A percentile compares a stretch with the other conserved stretches of the same genome.
These are phyloP conservation scores for Gymnarchus niloticus DNA, from an alignment of 2,113 vertebrate species.

Conservation along the genomic window DNA sequence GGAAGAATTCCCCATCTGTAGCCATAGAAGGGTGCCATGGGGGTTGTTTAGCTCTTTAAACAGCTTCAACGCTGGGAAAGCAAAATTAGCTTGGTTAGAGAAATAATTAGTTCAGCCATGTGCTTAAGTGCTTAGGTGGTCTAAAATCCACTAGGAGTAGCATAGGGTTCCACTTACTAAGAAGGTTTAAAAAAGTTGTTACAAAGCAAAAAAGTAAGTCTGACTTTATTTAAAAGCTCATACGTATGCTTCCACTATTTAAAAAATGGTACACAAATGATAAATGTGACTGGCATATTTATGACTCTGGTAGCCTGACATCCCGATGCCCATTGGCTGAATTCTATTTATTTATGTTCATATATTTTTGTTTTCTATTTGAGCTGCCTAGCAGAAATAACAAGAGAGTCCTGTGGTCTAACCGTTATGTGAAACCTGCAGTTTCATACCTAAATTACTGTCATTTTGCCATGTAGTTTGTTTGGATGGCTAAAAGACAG, in stretches of 20 bases:
- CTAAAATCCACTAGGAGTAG: background rate
- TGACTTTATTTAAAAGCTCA: background rate
- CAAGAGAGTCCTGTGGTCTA: background rate
- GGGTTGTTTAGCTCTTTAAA: background rate
- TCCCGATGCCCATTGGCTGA: background rate
- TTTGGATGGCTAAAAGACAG: background rate
- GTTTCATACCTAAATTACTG: background rate
- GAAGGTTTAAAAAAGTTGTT: background rate
- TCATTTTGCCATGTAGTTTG: background rate
- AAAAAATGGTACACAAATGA: background rate
- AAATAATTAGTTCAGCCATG: background rate
- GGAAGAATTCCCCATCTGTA: background rate
- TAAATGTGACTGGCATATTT: background rate
- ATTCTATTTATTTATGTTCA: background rate
- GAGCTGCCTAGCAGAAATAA: background rate
- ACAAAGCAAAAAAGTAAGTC: slow-evolving; percentile 5
- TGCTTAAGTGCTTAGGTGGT: background rate
- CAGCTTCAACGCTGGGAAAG: background rate
- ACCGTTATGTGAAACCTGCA: background rate
- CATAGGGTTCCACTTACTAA: background rate
- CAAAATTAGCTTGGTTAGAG: background rate
- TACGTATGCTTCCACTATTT: background rate
- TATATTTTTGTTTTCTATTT: too few species aligned
- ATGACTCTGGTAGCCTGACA: background rate
- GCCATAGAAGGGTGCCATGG: background rate